Percentiles rank a stretch among this genome's conserved stretches.
phyloP scores from a whole-genome alignment of 2,113 vertebrate genomes.

The Phrynocephalus versicolor region DNA sequence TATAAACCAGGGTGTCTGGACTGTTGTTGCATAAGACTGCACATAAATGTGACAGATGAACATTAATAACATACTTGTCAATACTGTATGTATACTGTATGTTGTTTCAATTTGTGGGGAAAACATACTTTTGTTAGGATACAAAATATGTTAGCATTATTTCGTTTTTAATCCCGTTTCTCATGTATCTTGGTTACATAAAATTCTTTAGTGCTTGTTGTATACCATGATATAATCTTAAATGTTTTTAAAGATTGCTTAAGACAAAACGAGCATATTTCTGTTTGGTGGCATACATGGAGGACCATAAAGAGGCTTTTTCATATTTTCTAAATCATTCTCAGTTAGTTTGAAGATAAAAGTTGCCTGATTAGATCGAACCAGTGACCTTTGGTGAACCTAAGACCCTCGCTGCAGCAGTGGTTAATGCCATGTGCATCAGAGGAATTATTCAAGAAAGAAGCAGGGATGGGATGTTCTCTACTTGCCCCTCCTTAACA shows the following conservation, averaged over 20 bases:
- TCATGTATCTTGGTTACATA: neutral
- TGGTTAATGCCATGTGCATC: neutral
- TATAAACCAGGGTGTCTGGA: neutral
- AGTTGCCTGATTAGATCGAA: neutral
- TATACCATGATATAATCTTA: too few species aligned
- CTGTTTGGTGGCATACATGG: neutral
- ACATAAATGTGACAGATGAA: neutral
- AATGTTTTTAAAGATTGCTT: too few species aligned
- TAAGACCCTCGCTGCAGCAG: neutral
- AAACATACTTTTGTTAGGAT: too few species aligned
- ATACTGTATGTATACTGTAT: neutral
- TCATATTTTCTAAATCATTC: neutral
- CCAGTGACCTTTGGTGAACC: neutral
- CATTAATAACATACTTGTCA: neutral
- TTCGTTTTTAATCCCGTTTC: neutral
- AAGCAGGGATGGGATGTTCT: neutral
- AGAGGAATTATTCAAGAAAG: neutral
- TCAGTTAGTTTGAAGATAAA: constrained; percentile 14
- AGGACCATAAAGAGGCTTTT: neutral
- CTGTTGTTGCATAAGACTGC: neutral
- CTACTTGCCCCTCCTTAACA: neutral
- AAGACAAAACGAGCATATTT: neutral
- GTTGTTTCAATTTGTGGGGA: too few species aligned
- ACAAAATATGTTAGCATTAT: too few species aligned
- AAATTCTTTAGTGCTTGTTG: too few species aligned